Base-by-base conservation (phyloP, 2,797 vertebrate species). In the Poeciliopsis presidionis region DNA sequence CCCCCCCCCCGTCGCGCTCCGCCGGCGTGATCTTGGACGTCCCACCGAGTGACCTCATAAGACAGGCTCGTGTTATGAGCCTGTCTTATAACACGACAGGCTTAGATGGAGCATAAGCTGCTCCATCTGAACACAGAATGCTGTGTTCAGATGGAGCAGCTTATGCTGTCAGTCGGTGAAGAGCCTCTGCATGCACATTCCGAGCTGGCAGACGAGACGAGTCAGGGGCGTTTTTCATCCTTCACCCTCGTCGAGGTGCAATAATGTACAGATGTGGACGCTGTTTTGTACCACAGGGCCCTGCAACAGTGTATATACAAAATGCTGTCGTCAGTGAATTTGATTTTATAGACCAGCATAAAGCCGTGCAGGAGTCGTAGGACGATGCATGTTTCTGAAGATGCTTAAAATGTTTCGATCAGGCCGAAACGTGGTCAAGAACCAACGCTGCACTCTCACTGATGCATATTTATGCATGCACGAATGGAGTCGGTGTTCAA, bases 401-500 rank as follows among this genome's bases (percentile, higher is more conserved):
- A 13, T 46, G 13, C 1, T 14, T 5, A 1, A 14, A 46, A 46
- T 59, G 55, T 13, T 59, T 28, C 1, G 3, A 14, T 6, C 0
- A 30, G 59, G n/a, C 30, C 59, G 6, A 16, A 30, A 16, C 18
- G 61, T 36, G 61, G 16, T 18, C 33, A 18, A 63, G 36, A 36
- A 36, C 30, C 2, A 67, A 25, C 9, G 41, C 9, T 67, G 36
- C 63, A 16, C 7, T 5, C 18, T 41, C 39, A 18, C 47, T 76
- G 36, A 74, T 72, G 49, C 73, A 59, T 33, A 51, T 57, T 46
- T 39, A 41, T 49, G 16, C 1, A 2, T 75, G 43, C 51, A 61
- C 74, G 30, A 84, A 74, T 53, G 39, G 49, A 84, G 51, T 74
- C 55, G 5, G 47, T 30, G 25, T 12, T 74, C 41, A 43, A 69